A percentile compares a stretch with the other conserved stretches of the same genome.
Conservation (phyloP, 2,888 invertebrate genomes). For the Capitulum mitella region DNA sequence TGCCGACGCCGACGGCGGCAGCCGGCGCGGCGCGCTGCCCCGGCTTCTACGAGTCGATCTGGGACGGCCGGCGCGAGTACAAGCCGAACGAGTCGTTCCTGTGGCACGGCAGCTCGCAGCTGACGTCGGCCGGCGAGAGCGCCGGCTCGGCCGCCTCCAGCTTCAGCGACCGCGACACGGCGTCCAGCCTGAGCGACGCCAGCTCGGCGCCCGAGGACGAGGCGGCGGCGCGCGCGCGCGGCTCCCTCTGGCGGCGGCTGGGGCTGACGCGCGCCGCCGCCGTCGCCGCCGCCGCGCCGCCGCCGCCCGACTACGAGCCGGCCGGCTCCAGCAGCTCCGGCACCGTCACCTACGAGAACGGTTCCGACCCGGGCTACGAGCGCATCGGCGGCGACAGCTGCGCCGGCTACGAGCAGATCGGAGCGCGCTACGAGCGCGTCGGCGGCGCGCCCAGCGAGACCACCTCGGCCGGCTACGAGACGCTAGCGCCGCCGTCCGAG, state of each 20-base stretch:
- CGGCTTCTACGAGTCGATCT: conserved; percentile 81
- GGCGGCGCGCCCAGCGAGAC: conserved; percentile 33
- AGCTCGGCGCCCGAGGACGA: conserved; percentile 48
- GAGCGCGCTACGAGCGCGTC: conserved; percentile 33
- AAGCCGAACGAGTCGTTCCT: conserved; percentile 81
- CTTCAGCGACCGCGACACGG: conserved; percentile 52
- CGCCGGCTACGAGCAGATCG: conserved; percentile 30
- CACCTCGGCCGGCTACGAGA: conserved; percentile 35
- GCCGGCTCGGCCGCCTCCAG: conserved; percentile 60
- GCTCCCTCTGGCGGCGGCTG: conserved; percentile 57
- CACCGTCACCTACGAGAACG: conserved; percentile 60
- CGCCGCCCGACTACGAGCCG: conserved; percentile 40
- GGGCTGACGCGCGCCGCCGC: conserved; percentile 47
- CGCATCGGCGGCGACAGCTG: conserved; percentile 5
- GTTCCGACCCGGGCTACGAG: conserved; percentile 52
- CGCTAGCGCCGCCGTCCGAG: conserved; percentile 31
- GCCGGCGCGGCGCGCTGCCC: conserved; percentile 60
- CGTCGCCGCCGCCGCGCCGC: conserved; percentile 29
- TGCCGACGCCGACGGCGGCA: conserved; percentile 37
- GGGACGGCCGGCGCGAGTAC: conserved; percentile 82
- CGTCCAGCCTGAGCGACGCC: conserved; percentile 45
- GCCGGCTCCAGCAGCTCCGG: conserved; percentile 47
- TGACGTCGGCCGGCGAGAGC: conserved; percentile 62
- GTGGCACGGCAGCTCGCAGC: conserved; percentile 81
- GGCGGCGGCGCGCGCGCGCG: conserved; percentile 47